Evolutionary conservation across 2,888 invertebrate genomes (phyloP).

Genomic region (Anoncus sp.): DNA sequence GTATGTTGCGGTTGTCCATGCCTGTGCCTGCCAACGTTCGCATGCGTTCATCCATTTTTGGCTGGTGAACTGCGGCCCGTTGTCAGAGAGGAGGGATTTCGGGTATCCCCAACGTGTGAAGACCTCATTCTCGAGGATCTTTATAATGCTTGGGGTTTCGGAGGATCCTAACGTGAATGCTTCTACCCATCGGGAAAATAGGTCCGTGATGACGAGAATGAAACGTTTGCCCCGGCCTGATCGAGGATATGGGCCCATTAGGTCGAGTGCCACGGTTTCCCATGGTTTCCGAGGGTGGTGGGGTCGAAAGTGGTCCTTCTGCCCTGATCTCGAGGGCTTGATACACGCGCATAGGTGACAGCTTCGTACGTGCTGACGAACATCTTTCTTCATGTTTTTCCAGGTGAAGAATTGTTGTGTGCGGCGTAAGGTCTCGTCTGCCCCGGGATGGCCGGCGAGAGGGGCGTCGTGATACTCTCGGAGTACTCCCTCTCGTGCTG

Average conservation of each 20-base stretch:
- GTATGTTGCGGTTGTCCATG: constrained; percentile 2
- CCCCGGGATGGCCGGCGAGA: neutral
- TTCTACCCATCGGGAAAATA: neutral
- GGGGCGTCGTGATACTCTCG: constrained; percentile 1
- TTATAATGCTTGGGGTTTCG: neutral
- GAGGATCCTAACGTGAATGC: neutral
- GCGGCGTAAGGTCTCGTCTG: neutral
- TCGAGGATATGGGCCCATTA: constrained; percentile 1
- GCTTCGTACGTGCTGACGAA: neutral
- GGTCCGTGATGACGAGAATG: neutral
- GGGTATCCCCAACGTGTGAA: constrained; percentile 4
- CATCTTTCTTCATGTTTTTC: neutral
- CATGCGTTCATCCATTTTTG: neutral
- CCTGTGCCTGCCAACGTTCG: neutral
- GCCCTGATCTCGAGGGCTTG: neutral
- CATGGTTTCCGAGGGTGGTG: neutral
- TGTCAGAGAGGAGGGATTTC: neutral
- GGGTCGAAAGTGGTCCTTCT: neutral
- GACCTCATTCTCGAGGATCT: neutral
- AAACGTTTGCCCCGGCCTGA: neutral
- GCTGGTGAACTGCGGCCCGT: constrained; percentile 6
- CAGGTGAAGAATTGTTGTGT: neutral
- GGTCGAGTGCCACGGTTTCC: neutral
- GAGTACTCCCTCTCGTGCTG: too few relatives aligned
- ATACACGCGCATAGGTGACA: constrained; percentile 7